Evolutionary conservation across 2,888 invertebrate species (phyloP).

Genomic region (Brachyptera putata): DNA sequence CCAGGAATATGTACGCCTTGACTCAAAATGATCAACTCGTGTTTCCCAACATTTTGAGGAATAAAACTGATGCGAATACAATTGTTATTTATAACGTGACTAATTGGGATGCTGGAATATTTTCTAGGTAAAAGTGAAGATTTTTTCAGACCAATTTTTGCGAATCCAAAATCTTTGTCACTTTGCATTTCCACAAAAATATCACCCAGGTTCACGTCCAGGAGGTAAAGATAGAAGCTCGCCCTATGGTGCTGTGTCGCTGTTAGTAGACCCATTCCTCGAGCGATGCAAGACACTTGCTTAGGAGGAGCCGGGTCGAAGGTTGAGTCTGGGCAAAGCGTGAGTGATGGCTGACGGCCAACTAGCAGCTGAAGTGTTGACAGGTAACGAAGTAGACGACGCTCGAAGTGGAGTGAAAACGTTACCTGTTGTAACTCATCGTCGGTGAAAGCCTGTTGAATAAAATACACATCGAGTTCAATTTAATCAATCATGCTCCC

Average conservation of each 20-base stretch:
- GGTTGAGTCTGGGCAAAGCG: not conserved
- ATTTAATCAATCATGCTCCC: too few relatives aligned
- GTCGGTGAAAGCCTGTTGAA: slow-evolving; percentile 53
- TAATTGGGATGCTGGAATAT: slow-evolving; percentile 23
- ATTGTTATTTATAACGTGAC: not conserved
- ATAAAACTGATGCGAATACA: slow-evolving; percentile 46
- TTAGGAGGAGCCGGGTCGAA: slow-evolving; percentile 43
- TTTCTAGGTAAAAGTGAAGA: slow-evolving; percentile 2
- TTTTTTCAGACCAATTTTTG: slow-evolving; percentile 1
- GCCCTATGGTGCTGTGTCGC: slow-evolving; percentile 54
- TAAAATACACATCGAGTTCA: too few relatives aligned
- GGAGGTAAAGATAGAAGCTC: slow-evolving; percentile 55
- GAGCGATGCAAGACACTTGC: slow-evolving; percentile 53
- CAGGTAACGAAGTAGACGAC: slow-evolving; percentile 53
- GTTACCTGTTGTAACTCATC: slow-evolving; percentile 51
- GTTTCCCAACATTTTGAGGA: slow-evolving; percentile 52
- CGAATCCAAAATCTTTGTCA: slow-evolving; percentile 48
- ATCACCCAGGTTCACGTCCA: slow-evolving; percentile 40
- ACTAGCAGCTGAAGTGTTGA: slow-evolving; percentile 21
- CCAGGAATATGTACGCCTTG: slow-evolving; percentile 54
- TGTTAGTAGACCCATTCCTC: slow-evolving; percentile 57
- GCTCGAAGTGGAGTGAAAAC: slow-evolving; percentile 53
- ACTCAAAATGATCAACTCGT: slow-evolving; percentile 54
- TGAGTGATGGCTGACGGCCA: slow-evolving; percentile 1
- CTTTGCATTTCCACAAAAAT: slow-evolving; percentile 50